A percentile compares a stretch with the other conserved stretches of the same genome.
These are phyloP conservation scores for Camelus dromedarius DNA, from an alignment of 2,113 vertebrate species.

Conservation along the genomic window DNA sequence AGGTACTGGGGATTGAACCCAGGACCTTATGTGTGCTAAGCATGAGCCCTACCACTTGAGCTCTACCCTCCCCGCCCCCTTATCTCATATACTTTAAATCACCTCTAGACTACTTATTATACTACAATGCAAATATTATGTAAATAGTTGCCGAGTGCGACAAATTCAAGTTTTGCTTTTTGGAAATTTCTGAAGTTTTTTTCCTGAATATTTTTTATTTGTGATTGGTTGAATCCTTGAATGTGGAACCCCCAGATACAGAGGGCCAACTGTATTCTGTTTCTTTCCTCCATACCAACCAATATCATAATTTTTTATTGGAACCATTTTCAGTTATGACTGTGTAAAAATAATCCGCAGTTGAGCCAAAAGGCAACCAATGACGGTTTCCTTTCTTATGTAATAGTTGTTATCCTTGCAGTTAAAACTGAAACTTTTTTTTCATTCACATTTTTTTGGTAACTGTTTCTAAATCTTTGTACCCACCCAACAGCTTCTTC, in stretches of 20 bases:
- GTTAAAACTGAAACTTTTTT: conserved; percentile 16
- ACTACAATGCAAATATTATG: background rate
- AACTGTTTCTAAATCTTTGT: conserved; percentile 21
- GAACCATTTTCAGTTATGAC: background rate
- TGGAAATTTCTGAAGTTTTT: background rate
- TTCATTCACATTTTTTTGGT: conserved; percentile 5
- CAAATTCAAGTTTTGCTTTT: background rate
- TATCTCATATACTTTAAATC: background rate
- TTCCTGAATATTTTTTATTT: background rate
- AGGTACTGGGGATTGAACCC: too few relatives aligned
- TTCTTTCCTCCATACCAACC: background rate
- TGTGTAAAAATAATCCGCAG: background rate
- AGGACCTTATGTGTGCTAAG: too few relatives aligned
- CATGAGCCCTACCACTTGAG: too few relatives aligned
- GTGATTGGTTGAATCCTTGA: background rate
- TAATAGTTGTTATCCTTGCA: background rate
- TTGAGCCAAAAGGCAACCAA: background rate
- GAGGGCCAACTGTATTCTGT: background rate
- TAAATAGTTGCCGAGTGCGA: background rate
- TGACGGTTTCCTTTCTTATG: background rate
- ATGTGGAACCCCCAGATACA: background rate
- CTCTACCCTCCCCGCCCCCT: too few relatives aligned
- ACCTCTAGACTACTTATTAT: background rate
- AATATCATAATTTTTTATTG: background rate
- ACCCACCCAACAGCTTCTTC: background rate